Evolutionary conservation across 2,797 vertebrate species (phyloP).

Genomic region (Sebastes hubbsi): DNA sequence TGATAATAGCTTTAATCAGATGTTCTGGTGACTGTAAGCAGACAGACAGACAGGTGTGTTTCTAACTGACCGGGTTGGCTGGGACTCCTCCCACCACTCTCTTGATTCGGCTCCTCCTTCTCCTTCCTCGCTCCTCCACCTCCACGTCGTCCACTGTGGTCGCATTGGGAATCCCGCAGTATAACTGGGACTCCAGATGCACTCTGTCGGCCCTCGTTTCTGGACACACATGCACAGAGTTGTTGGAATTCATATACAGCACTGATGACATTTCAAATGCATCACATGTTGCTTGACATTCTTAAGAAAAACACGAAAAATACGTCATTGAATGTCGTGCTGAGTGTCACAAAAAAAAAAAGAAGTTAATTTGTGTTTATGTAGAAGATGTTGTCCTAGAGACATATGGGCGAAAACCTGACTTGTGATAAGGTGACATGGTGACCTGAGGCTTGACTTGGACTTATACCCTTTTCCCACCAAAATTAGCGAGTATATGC

Average conservation of each 20-base stretch:
- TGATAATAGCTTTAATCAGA: too few species aligned
- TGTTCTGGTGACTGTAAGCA: too few species aligned
- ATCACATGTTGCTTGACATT: too few species aligned
- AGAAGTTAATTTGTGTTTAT: rapidly evolving
- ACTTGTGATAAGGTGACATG: background rate
- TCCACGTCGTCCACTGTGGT: background rate
- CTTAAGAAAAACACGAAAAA: too few species aligned
- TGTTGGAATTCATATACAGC: background rate
- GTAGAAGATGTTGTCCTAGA: background rate
- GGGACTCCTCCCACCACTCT: conserved; percentile 75
- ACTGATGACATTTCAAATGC: background rate
- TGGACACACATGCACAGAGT: conserved; percentile 17
- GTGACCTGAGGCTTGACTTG: background rate
- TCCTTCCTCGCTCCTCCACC: conserved; percentile 14
- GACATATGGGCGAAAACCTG: background rate
- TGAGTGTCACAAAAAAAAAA: too few species aligned
- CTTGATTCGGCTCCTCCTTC: conserved; percentile 14
- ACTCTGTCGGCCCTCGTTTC: conserved; percentile 25
- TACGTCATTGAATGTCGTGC: too few species aligned
- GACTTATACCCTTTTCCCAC: too few species aligned
- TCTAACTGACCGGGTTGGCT: conserved; percentile 68
- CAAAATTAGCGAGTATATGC: too few species aligned
- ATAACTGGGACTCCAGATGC: conserved; percentile 72
- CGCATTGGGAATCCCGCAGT: conserved; percentile 83
- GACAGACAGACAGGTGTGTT: background rate